Evolutionary conservation across 1,140 invertebrate genomes (phyloP).

Genomic region (Drosophila tropicalis): DNA sequence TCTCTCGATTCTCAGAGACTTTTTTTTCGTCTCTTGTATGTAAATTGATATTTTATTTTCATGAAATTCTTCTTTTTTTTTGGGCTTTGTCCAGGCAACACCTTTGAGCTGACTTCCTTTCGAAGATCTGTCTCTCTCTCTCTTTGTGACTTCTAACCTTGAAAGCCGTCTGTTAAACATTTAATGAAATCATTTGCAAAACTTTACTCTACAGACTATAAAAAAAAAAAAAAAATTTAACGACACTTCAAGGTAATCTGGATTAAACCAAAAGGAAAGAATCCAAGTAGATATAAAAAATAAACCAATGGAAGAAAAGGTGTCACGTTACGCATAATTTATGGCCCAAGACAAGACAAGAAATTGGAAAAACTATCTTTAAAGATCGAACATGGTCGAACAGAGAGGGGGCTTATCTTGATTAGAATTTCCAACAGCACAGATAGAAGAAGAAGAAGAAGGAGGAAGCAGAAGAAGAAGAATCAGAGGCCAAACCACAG

Average conservation of each 20-base stretch:
- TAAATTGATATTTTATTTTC: constrained; percentile 68
- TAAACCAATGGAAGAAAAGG: constrained; percentile 73
- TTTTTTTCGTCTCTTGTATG: constrained; percentile 42
- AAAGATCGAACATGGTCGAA: constrained; percentile 49
- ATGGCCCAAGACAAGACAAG: constrained; percentile 57
- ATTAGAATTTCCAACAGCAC: constrained; percentile 47
- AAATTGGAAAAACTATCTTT: constrained; percentile 53
- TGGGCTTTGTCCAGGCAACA: constrained; percentile 38
- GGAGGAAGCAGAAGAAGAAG: neutral
- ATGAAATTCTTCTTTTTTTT: constrained; percentile 23
- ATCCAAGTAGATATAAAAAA: constrained; percentile 17
- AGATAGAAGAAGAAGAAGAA: constrained; percentile 7
- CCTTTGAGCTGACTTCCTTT: constrained; percentile 62
- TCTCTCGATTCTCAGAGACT: neutral
- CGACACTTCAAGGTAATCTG: constrained; percentile 47
- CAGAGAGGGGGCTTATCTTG: constrained; percentile 39
- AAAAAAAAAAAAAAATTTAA: constrained; percentile 72
- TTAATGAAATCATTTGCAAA: constrained; percentile 76
- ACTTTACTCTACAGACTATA: constrained; percentile 37
- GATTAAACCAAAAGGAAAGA: neutral
- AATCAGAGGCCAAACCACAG: neutral
- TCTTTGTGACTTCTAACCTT: constrained; percentile 48
- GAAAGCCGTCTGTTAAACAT: constrained; percentile 57
- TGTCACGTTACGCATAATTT: constrained; percentile 83
- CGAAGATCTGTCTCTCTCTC: neutral